Percentiles rank a stretch among this genome's conserved stretches.
These are phyloP conservation scores for Epinotia demarniana DNA, from an alignment of 2,888 invertebrate species.

Conservation along the genomic window DNA sequence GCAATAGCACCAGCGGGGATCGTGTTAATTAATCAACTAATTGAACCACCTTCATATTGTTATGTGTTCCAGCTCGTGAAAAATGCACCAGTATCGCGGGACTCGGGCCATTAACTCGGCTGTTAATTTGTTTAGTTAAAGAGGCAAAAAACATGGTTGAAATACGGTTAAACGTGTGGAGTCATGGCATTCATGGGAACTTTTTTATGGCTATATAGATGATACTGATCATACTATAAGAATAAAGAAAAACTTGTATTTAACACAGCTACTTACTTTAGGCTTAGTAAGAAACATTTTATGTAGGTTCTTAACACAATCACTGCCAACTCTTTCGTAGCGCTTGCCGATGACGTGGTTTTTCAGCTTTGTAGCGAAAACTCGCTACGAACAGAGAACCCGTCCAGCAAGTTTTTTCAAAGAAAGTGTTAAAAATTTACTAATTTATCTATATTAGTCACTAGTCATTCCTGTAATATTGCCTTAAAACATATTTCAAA, in stretches of 20 bases:
- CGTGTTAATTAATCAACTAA: slow-evolving; percentile 70
- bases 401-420: too few relatives aligned
- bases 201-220: background rate
- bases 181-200: slow-evolving; percentile 1
- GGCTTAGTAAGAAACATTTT: background rate
- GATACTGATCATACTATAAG: too few relatives aligned
- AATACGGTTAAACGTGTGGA: slow-evolving; percentile 2
- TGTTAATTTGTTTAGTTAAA: slow-evolving; percentile 25
- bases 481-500: background rate
- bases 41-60: slow-evolving; percentile 59
- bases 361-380: background rate
- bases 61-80: slow-evolving; percentile 45
- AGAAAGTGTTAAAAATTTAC: background rate
- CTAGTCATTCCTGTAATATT: background rate
- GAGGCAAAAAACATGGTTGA: slow-evolving; percentile 9
- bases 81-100: slow-evolving; percentile 29
- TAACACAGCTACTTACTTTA: background rate
- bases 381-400: background rate
- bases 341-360: background rate
- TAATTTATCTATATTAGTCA: slow-evolving; percentile 4
- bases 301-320: background rate
- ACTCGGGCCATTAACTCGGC: slow-evolving; percentile 28
- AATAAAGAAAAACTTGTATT: too few relatives aligned
- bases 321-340: background rate
- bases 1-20: slow-evolving; percentile 55